phyloP scores from a whole-genome alignment of 1,140 invertebrate species.

The Drosophila tsacasi region DNA sequence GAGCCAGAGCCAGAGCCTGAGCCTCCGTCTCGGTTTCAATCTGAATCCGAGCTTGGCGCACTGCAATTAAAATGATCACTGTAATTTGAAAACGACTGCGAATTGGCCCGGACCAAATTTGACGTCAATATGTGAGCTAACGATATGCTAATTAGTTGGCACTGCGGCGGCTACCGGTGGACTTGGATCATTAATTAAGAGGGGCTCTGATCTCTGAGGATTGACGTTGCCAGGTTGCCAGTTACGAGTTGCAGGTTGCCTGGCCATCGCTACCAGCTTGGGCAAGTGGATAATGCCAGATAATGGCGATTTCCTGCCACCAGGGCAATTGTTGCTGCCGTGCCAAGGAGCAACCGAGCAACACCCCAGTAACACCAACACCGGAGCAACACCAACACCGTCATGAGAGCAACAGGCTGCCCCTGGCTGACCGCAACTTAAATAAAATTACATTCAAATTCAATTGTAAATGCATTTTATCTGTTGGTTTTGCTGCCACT shows the following conservation, averaged over 20 bases:
- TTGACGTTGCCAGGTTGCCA: conserved; percentile 58
- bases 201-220: conserved; percentile 70
- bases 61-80: conserved; percentile 80
- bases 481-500: conserved; percentile 75
- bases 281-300: conserved; percentile 82
- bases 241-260: conserved; percentile 15
- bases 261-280: conserved; percentile 49
- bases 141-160: conserved; percentile 77
- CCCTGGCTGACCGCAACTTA: conserved; percentile 82
- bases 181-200: conserved; percentile 76
- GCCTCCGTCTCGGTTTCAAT: conserved; percentile 8
- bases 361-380: conserved; percentile 28
- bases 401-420: conserved; percentile 37
- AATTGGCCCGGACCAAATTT: conserved; percentile 69
- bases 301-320: conserved; percentile 84
- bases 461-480: conserved; percentile 85
- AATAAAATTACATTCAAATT: conserved; percentile 85
- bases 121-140: conserved; percentile 81
- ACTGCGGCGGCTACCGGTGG: conserved; percentile 27
- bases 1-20: neutral
- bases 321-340: conserved; percentile 75
- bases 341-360: conserved; percentile 51
- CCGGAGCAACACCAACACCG: conserved; percentile 11
- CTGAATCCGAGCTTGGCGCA: conserved; percentile 60
- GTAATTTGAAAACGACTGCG: conserved; percentile 72